Base-by-base conservation (phyloP, 2,888 invertebrate species). In the Podabrus alpinus region DNA sequence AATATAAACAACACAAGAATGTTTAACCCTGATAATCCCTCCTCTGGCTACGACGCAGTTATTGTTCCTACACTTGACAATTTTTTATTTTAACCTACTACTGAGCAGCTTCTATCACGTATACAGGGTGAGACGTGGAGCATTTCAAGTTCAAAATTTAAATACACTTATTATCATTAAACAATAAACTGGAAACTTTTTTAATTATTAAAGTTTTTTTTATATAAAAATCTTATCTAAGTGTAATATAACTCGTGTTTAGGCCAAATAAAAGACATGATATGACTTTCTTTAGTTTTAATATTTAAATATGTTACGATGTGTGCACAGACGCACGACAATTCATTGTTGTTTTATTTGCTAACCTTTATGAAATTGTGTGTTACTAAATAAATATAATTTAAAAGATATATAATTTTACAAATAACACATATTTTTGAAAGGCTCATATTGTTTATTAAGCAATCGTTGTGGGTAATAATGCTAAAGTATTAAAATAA, bases 291-390 rank as follows among this genome's bases (percentile, higher is more conserved):
- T 74, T 71, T 71, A 71, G 66, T 75, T 69, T 72, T 67, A 29
- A 66, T 72, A 68, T 71, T 72, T 72, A 71, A 72, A 72, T 68
- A 69, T 59, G 61, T 75, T 60, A 70, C 68, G 71, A 73, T 76
- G 70, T 70, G 70, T 71, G 70, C 72, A 70, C 67, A 76, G 76
- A 76, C 73, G 73, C 61, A 71, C 73, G 76, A 73, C 72, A 67
- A 71, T 64, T 69, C 72, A 74, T 77, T 77, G 74, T 77, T 74
- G 67, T 74, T 74, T 60, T 77, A 68, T 77, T 77, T 74, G 68
- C 74, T 64, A 64, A 67, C 60, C 74, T 77, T 77, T 77, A 77
- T 69, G 72, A 69, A 72, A 25, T 77, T 72, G 74, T 77, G 71
- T 76, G 73, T 72, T 69, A 67, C 71, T 69, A 15, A 72, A 69